phyloP scores from a whole-genome alignment of 2,888 invertebrate species.

The Pandemis heparana region DNA sequence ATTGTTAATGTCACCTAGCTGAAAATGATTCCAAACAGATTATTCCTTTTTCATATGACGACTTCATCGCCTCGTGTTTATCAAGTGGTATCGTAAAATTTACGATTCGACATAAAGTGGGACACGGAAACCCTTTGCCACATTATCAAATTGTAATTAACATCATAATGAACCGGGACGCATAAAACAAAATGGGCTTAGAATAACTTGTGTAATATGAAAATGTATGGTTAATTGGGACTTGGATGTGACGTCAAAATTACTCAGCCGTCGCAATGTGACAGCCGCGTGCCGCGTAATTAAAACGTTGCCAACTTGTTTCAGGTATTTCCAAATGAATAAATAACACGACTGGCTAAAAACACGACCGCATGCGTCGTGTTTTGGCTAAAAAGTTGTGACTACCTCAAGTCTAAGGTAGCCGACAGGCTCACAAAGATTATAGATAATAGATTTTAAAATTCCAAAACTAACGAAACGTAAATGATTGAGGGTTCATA shows the following conservation, averaged over 20 bases:
- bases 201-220: slow-evolving; percentile 31
- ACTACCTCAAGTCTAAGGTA: background rate
- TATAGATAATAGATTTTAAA: no score
- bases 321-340: slow-evolving; percentile 1
- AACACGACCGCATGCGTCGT: background rate
- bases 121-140: slow-evolving; percentile 14
- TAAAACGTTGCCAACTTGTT: slow-evolving; percentile 18
- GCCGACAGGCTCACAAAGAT: no score
- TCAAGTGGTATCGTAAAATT: slow-evolving; percentile 18
- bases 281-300: slow-evolving; percentile 21
- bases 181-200: slow-evolving; percentile 29
- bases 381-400: background rate
- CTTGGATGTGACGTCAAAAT: slow-evolving; percentile 25
- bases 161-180: slow-evolving; percentile 24
- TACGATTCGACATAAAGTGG: slow-evolving; percentile 23
- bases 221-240: slow-evolving; percentile 26
- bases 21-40: no score
- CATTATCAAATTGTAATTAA: slow-evolving; percentile 29
- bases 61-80: background rate
- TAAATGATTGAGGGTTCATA: no score
- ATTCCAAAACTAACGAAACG: no score
- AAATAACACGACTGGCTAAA: background rate
- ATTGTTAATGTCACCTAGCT: no score
- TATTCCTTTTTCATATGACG: background rate
- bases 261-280: slow-evolving; percentile 12